Conservation (phyloP, 2,888 invertebrate genomes). For the Lumbricus terrestris region DNA sequence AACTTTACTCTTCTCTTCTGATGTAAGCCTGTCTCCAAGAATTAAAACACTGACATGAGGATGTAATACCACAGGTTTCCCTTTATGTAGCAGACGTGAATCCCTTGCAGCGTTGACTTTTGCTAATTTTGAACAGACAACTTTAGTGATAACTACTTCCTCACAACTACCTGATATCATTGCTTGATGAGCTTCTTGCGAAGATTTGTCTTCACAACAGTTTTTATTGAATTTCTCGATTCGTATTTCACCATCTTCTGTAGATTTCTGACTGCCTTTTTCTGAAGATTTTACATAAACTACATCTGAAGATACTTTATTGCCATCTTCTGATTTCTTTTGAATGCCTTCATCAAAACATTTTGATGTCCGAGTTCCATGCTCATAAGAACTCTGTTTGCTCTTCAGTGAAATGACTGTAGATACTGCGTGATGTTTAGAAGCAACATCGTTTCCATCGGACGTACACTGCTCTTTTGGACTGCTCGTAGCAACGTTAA, state of each 20-base stretch:
- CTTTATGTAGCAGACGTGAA: neutral
- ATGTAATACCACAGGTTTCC: neutral
- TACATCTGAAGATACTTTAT: neutral
- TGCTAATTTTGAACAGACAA: neutral
- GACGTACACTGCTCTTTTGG: neutral
- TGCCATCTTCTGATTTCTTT: neutral
- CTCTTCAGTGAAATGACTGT: neutral
- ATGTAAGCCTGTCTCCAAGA: neutral
- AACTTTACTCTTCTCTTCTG: neutral
- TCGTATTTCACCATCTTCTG: neutral
- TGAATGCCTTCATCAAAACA: neutral
- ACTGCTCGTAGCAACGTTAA: neutral
- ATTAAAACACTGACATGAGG: neutral
- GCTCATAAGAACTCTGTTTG: neutral
- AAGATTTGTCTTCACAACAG: neutral
- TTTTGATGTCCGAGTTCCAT: neutral
- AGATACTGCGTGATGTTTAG: neutral
- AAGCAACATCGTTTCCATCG: neutral
- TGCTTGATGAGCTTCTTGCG: neutral
- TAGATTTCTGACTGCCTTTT: no score
- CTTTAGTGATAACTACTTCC: neutral
- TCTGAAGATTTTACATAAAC: no score
- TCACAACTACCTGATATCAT: neutral
- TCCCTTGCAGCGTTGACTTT: neutral
- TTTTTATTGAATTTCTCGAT: neutral